Base-by-base conservation (phyloP, 2,797 vertebrate species). In the Sebastes trivittatus region DNA sequence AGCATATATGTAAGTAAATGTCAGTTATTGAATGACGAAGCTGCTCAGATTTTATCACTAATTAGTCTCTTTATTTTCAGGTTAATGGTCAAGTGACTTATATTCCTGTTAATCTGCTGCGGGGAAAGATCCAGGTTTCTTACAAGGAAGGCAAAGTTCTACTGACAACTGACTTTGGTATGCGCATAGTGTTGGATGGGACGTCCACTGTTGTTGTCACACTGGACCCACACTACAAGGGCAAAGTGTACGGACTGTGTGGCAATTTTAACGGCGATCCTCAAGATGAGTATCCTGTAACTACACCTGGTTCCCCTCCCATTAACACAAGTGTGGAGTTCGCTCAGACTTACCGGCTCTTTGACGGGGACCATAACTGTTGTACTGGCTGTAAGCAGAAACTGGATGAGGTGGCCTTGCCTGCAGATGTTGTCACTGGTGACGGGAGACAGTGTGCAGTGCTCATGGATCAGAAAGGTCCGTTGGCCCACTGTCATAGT, bases 211-310 rank as follows among this genome's bases (percentile, higher is more conserved):
- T 91, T 30, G 7, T 77, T 7, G 67, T 93, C 18, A 69, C n/a
- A 22, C 22, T 91, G 30, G 63, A 54, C 1, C 67, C 67, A 5
- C 11, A 7, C 18, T 93, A 86, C 23, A 62, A 64, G 25, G 79
- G 49, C 16, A 58, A 74, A n/a, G 75, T 76, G 2, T 85, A 86
- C 11, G 91, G 92, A 5, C 90, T 93, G 6, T 92, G 90, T 30
- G 78, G 90, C 3, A 90, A 92, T 77, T 93, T 87, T 64, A 89
- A 83, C 0, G 11, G 78, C 1, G 16, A 81, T 59, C 34, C 77
- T 8, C 8, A 14, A 11, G 88, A 93, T 20, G 88, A 92, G 2
- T 49, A 66, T 22, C 56, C 3, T n/a, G 60, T 11, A 38, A 18
- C 38, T 32, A 38, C 10, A 38, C 59, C 68, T n/a, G 73, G 32